Evolutionary conservation across 1,140 invertebrate genomes (phyloP), one percentile per base, ranked within the genome.

Genomic region (Dendroctonus ponderosae): DNA sequence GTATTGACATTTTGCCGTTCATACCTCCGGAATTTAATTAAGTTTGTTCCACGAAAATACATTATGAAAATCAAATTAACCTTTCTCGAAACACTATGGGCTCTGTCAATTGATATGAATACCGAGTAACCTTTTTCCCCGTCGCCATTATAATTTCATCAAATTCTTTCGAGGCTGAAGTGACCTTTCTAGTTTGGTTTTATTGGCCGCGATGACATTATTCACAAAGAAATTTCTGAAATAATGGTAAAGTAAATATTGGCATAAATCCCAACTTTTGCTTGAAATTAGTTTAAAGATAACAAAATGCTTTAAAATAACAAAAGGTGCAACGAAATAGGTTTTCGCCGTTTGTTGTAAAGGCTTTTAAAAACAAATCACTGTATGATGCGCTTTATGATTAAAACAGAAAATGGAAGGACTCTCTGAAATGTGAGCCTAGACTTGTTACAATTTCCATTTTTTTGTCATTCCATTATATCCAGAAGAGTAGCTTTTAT

Each of bases 131-230:
- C 71, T 71, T 73, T 73, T 68, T 67, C 53, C 64, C 69, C 71
- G 67, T 67, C 68, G 68, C 65, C 66, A 66, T 71, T 71, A 73
- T 70, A 73, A 71, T 73, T 73, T 73, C 71, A 73, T 73, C 71
- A 73, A 68, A 66, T 66, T 64, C 50, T 73, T 70, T 70, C 71
- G 61, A 61, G 60, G 66, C 65, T 68, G 65, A 57, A 63, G 56
- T 70, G 71, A 73, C 71, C 70, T 73, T 73, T 73, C 49, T 44
- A 63, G 65, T 70, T 71, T 66, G 68, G 69, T 73, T 70, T 70
- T 73, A 71, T 71, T 71, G 69, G 67, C 41, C 57, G 62, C 66
- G 66, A 68, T 70, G 71, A 70, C 67, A 73, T 68, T 71, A 71
- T 68, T 61, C 57, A n/a, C 6, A 52, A 6, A 26, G 26, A 26